These are phyloP conservation scores for Muscidifurax raptorellus DNA, from an alignment of 1,140 invertebrate genomes.

Conservation along the genomic window DNA sequence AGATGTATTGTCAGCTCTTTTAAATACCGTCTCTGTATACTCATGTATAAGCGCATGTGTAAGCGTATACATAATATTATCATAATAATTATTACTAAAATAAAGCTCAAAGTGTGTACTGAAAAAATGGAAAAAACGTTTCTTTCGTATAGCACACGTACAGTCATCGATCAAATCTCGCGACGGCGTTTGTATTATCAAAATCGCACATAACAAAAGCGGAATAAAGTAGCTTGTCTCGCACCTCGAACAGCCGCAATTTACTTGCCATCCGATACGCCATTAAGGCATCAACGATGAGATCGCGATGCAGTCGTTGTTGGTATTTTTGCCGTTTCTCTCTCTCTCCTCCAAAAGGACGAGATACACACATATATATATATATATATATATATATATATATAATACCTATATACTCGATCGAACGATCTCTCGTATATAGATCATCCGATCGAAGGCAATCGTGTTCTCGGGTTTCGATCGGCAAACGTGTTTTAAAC, in stretches of 20 bases:
- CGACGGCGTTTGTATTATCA: not conserved
- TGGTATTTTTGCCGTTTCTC: slow-evolving; percentile 23
- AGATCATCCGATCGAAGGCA: slow-evolving; percentile 57
- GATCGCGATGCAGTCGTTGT: slow-evolving; percentile 44
- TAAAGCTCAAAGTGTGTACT: slow-evolving; percentile 29
- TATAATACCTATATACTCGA: not conserved
- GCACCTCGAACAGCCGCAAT: slow-evolving; percentile 30
- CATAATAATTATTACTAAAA: not conserved
- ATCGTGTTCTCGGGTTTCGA: slow-evolving; percentile 57
- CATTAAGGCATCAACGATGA: slow-evolving; percentile 55
- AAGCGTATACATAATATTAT: not conserved
- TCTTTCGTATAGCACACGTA: not conserved
- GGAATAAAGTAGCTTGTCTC: slow-evolving; percentile 52
- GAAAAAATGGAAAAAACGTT: not conserved
- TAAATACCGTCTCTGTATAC: not conserved
- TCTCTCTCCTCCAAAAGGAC: slow-evolving; percentile 12
- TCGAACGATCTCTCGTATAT: slow-evolving; percentile 26
- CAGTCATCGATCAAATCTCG: not conserved
- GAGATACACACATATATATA: not conserved
- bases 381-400: too few relatives aligned
- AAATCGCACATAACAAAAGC: slow-evolving; percentile 48
- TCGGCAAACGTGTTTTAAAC: slow-evolving; percentile 52
- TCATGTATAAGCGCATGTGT: not conserved
- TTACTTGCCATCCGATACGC: slow-evolving; percentile 55
- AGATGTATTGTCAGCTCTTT: slow-evolving; percentile 12